phyloP scores from a whole-genome alignment of 1,140 invertebrate genomes.

The Leptinotarsa lineolata region DNA sequence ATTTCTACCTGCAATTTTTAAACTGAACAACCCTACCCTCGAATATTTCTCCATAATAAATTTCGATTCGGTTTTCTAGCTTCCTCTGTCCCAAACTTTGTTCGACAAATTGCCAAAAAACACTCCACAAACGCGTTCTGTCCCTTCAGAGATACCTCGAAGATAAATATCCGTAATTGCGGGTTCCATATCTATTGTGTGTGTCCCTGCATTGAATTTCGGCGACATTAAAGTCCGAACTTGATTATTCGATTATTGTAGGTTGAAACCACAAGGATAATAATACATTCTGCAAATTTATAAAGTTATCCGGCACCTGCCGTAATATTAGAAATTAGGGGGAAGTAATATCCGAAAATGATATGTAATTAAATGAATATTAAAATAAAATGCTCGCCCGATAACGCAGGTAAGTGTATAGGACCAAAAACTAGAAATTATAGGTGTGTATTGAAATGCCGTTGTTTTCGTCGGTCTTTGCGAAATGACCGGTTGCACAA shows the following conservation, averaged over 20 bases:
- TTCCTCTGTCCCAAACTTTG: not conserved
- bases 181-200: conserved; percentile 2
- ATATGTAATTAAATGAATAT: conserved; percentile 29
- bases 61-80: not conserved
- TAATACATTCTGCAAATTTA: conserved; percentile 25
- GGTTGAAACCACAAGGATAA: conserved; percentile 22
- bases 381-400: conserved; percentile 25
- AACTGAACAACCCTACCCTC: too few relatives aligned
- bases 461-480: not conserved
- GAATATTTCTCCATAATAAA: not conserved
- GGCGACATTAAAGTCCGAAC: conserved; percentile 19
- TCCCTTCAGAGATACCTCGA: not conserved
- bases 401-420: conserved; percentile 21
- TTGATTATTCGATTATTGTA: conserved; percentile 28
- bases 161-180: conserved; percentile 13
- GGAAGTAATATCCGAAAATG: conserved; percentile 24
- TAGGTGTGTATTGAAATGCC: conserved; percentile 20
- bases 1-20: too few relatives aligned
- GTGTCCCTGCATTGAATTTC: conserved; percentile 12
- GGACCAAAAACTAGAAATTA: conserved; percentile 23
- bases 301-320: conserved; percentile 30
- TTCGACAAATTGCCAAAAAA: not conserved
- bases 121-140: not conserved
- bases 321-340: conserved; percentile 29
- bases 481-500: not conserved